Base-by-base conservation (phyloP, 2,888 invertebrate genomes). In the Xestobium rufovillosum region DNA sequence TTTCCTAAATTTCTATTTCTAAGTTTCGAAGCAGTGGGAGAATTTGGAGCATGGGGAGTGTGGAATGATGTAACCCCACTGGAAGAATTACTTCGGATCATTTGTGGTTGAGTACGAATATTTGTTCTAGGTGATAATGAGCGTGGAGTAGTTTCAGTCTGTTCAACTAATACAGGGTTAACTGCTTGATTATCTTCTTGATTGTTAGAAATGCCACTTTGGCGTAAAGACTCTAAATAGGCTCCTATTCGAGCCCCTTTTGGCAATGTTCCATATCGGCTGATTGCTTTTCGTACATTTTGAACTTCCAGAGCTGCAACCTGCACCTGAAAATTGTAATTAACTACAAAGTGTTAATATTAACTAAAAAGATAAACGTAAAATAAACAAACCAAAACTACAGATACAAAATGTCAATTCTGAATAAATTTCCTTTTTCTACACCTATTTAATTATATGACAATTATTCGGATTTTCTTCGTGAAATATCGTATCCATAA, bases 241-340 rank as follows among this genome's bases (percentile, higher is more conserved):
- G 95, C 96, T 16, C 95, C 95, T 52, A 97, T 96, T 47, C 96
- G 76, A 6, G 92, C 92, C 31, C 88, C 94, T 67, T 96, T 97
- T 0, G 97, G 97, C 56, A 97, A 70, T 6, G 97, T 97, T 11
- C 97, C 97, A 63, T 95, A 96, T 14, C 94, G 78, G 66, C 90
- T 94, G 48, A 90, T 90, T 29, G 92, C 92, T 49, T 90, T 80
- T 57, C 90, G 86, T 34, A 95, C 94, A 69, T 95, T 95, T 68
- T 91, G 89, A 47, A 92, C 91, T 67, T 95, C 95, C 50, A 95
- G 71, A 13, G 94, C 91, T 35, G 91, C 94, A 44, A 94, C 87
- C 53, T 88, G 85, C 17, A 87, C 80, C 52, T 65, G 32, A 73
- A 74, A 48, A 31, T 34, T 19, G 14, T 13, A 26, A 27, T 19